Base-by-base conservation (phyloP, 2,888 invertebrate species). In the Chrysolina oricalcia region DNA sequence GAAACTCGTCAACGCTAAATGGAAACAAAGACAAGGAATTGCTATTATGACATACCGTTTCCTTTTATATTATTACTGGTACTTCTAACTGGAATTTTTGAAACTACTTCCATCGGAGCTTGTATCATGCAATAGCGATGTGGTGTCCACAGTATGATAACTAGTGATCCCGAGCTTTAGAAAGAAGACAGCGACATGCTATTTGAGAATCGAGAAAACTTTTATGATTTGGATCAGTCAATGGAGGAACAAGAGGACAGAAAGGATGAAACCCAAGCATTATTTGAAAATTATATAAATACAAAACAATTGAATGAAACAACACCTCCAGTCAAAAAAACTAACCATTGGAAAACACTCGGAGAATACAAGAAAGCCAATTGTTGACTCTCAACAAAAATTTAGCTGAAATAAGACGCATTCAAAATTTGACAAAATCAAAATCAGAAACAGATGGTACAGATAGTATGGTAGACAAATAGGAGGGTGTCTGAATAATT, bases 211-310 rank as follows among this genome's bases (percentile, higher is more conserved):
- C n/a, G n/a, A n/a, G n/a, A n/a, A n/a, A n/a, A n/a, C n/a, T n/a
- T n/a, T n/a, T n/a, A n/a, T n/a, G n/a, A n/a, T n/a, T n/a, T n/a
- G n/a, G 11, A 62, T 27, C 23, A 62, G 10, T 62, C 62, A 11
- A 62, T 27, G 35, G 62, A 62, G 15, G 27, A 27, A 62, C 27
- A 62, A 27, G 35, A 62, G 62, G 5, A 62, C 15, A n/a, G 15
- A 23, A n/a, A n/a, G n/a, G 62, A 62, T 62, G 62, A 62, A 15
- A 62, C 62, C n/a, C 62, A 62, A n/a, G 62, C 21, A 62, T n/a
- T 62, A 23, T 62, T 27, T 62, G 62, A 27, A 62, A 62, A 23
- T 23, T 62, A 15, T 27, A 62, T 62, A 4, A n/a, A 62, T 5
- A 62, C 21, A 23, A 62, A 27, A 62, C 23, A n/a, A 35, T n/a